Percentiles rank a stretch among this genome's conserved stretches.
These are phyloP conservation scores for Cuniculus paca DNA, from an alignment of 2,797 vertebrate species.

Conservation along the genomic window DNA sequence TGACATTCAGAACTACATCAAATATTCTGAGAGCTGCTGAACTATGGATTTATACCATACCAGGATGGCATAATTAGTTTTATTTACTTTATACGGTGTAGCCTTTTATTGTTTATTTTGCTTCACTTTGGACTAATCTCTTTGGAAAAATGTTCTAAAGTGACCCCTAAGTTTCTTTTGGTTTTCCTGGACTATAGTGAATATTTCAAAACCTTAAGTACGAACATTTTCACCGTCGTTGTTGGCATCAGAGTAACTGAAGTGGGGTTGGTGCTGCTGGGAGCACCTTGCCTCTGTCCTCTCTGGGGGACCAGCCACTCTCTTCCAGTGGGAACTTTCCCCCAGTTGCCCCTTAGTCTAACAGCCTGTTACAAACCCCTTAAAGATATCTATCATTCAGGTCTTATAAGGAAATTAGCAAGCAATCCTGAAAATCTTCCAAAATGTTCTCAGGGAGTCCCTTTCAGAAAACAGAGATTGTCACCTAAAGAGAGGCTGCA, in stretches of 20 bases:
- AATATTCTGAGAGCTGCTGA: neutral
- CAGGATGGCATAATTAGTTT: neutral
- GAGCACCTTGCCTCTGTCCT: neutral
- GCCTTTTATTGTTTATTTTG: conserved; percentile 30
- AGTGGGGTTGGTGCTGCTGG: neutral
- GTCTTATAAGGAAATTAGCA: neutral
- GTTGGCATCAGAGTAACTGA: neutral
- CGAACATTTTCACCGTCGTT: neutral
- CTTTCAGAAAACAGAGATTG: neutral
- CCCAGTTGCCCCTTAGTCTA: neutral
- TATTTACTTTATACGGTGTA: neutral
- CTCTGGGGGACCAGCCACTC: neutral
- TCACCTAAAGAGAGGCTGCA: neutral
- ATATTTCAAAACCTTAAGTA: neutral
- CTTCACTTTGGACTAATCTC: neutral
- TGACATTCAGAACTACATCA: neutral
- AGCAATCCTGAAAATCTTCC: conserved; percentile 39
- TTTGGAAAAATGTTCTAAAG: conserved; percentile 36
- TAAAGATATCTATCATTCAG: neutral
- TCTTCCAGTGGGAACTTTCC: neutral
- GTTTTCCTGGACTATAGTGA: neutral
- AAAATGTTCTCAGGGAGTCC: neutral
- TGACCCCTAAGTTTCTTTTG: neutral
- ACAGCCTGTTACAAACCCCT: neutral
- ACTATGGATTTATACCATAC: neutral